These are phyloP conservation scores for Drosophila conformis DNA, from an alignment of 2,888 invertebrate species.

Conservation along the genomic window DNA sequence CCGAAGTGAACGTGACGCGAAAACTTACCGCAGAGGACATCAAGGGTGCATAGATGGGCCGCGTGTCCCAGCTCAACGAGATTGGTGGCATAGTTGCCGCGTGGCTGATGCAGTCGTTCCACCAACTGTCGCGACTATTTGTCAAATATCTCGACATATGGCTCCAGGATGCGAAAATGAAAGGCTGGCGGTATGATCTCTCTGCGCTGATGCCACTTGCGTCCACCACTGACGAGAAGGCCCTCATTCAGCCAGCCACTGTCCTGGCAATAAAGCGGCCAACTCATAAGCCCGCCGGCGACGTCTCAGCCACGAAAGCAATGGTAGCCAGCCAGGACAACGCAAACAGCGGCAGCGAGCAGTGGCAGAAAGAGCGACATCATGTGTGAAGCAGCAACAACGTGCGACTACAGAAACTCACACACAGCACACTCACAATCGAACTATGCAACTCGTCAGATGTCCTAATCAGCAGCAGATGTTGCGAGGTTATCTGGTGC, in stretches of 20 bases:
- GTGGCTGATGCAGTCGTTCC: conserved; percentile 86
- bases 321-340: conserved; percentile 31
- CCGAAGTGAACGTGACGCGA: not conserved
- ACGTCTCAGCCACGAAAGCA: conserved; percentile 28
- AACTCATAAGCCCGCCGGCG: conserved; percentile 44
- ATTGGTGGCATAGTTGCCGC: conserved; percentile 83
- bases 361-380: conserved; percentile 23
- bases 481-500: conserved; percentile 13
- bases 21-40: conserved; percentile 87
- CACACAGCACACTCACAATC: no score
- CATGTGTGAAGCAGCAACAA: not conserved
- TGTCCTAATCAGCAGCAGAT: conserved; percentile 3
- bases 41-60: conserved; percentile 87
- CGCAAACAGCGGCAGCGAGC: conserved; percentile 15
- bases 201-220: conserved; percentile 86
- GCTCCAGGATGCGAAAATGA: conserved; percentile 91
- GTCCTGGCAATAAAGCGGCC: conserved; percentile 11
- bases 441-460: not conserved
- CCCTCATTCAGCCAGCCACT: conserved; percentile 86
- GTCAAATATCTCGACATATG: conserved; percentile 90
- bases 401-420: not conserved
- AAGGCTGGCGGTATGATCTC: conserved; percentile 92
- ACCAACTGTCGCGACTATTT: conserved; percentile 87
- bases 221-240: conserved; percentile 86
- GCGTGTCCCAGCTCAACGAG: conserved; percentile 86